Evolutionary conservation across 2,888 invertebrate species (phyloP).

Genomic region (Leptinotarsa haldemani): DNA sequence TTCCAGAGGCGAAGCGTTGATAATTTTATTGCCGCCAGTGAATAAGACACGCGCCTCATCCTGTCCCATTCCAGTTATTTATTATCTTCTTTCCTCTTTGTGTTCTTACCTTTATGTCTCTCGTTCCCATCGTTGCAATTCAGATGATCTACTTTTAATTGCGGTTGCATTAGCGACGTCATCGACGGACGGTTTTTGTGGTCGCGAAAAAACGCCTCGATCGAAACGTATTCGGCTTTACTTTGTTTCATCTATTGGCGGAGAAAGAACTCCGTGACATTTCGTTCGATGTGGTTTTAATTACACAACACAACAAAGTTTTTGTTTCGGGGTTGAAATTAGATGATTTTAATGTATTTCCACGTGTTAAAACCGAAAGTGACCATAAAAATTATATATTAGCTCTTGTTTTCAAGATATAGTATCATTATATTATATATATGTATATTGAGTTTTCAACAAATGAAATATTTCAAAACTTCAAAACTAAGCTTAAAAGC

Average conservation of each 20-base stretch:
- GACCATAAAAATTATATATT: no score
- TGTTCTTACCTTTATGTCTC: slow-evolving; percentile 59
- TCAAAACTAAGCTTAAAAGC: no score
- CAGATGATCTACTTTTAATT: slow-evolving; percentile 50
- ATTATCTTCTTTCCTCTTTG: slow-evolving; percentile 53
- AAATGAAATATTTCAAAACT: no score
- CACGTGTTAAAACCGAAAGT: no score
- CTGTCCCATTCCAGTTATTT: slow-evolving; percentile 57
- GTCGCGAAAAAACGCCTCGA: not conserved
- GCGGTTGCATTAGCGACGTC: slow-evolving; percentile 23
- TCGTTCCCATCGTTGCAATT: slow-evolving; percentile 59
- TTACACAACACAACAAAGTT: no score
- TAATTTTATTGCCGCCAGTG: slow-evolving; percentile 65
- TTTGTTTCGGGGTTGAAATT: no score
- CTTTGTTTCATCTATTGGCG: not conserved
- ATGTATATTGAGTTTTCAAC: no score
- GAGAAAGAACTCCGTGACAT: not conserved
- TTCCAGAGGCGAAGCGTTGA: slow-evolving; percentile 64
- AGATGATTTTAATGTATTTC: no score
- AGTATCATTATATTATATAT: no score
- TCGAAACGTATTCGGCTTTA: not conserved
- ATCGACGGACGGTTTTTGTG: not conserved
- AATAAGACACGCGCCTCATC: slow-evolving; percentile 61
- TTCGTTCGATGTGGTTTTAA: no score
- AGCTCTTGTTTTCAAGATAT: no score